These are phyloP conservation scores for Pterostichus niger DNA, from an alignment of 2,888 invertebrate genomes.

Conservation along the genomic window DNA sequence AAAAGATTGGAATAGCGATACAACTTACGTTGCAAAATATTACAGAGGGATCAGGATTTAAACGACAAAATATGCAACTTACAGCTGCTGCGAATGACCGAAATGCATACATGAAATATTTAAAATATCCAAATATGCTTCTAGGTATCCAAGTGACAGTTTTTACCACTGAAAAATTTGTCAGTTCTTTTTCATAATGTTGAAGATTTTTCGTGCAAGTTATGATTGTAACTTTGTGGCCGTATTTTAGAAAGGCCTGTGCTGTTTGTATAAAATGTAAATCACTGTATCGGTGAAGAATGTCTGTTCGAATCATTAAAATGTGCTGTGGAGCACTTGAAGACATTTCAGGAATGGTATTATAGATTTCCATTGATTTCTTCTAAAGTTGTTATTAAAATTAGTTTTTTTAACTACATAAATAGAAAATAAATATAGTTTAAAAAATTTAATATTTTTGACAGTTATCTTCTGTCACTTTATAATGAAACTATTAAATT, in stretches of 20 bases:
- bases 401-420: neutral
- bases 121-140: constrained; percentile 28
- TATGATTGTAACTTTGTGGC: constrained; percentile 41
- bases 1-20: constrained; percentile 16
- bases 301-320: constrained; percentile 34
- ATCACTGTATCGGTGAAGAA: constrained; percentile 9
- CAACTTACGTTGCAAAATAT: constrained; percentile 19
- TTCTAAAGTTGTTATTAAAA: neutral
- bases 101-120: constrained; percentile 20
- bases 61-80: neutral
- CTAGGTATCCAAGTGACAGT: constrained; percentile 26
- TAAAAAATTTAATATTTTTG: neutral
- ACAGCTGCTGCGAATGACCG: constrained; percentile 30
- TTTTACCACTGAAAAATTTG: constrained; percentile 18
- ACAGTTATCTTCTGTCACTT: neutral
- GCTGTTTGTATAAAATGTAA: constrained; percentile 40
- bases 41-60: constrained; percentile 30
- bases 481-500: no score
- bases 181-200: constrained; percentile 2
- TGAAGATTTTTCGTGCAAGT: constrained; percentile 8
- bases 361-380: constrained; percentile 17
- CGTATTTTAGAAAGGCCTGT: constrained; percentile 21
- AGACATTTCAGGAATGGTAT: neutral
- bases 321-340: constrained; percentile 25
- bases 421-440: neutral